phyloP scores from a whole-genome alignment of 2,797 vertebrate species.

The Sebastes matsubarae region DNA sequence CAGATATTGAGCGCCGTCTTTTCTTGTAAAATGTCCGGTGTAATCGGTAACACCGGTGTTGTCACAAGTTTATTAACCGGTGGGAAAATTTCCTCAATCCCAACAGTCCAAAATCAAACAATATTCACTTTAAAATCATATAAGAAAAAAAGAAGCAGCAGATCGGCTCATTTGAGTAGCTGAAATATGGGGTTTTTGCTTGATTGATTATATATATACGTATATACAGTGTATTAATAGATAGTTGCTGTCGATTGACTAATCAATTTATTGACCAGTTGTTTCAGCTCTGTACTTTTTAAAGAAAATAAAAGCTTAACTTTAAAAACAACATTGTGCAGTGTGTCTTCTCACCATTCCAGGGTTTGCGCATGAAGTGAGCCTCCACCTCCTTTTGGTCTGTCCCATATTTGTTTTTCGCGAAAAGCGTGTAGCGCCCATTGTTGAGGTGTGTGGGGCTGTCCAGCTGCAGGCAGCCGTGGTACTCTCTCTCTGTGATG shows the following conservation, averaged over 20 bases:
- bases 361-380: conserved; percentile 93
- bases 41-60: too few relatives aligned
- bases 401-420: conserved; percentile 86
- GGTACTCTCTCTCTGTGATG: conserved; percentile 90
- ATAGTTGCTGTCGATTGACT: not conserved
- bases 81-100: too few relatives aligned
- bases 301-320: not conserved
- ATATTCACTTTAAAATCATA: too few relatives aligned
- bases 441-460: conserved; percentile 96
- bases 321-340: not conserved
- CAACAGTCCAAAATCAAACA: too few relatives aligned
- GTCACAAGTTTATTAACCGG: too few relatives aligned
- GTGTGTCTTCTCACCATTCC: conserved; percentile 81
- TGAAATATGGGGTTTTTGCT: not conserved
- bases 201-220: not conserved
- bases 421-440: conserved; percentile 90
- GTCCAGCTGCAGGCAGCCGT: conserved; percentile 96
- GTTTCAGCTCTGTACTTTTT: not conserved
- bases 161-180: not conserved
- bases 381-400: conserved; percentile 87
- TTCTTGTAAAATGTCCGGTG: too few relatives aligned
- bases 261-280: not conserved
- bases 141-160: not conserved
- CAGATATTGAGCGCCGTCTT: too few relatives aligned
- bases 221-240: not conserved